Evolutionary conservation across 2,113 vertebrate genomes (phyloP).

Genomic region (Phalacrocorax pelagicus): DNA sequence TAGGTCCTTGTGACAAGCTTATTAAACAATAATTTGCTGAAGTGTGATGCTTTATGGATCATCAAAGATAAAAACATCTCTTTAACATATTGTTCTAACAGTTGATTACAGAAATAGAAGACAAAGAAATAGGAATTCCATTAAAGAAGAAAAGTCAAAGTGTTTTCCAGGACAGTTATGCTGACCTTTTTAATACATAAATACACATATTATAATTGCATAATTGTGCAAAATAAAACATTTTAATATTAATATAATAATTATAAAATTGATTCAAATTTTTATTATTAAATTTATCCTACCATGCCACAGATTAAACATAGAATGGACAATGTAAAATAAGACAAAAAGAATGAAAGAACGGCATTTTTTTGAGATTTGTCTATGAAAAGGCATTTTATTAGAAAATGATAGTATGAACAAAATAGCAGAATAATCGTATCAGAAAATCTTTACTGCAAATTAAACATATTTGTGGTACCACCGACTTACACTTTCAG

Average conservation of each 20-base stretch:
- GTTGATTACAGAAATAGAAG: background rate
- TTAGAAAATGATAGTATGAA: background rate
- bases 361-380: rapidly evolving
- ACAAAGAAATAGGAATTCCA: background rate
- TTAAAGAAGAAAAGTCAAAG: background rate
- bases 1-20: background rate
- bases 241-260: background rate
- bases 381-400: background rate
- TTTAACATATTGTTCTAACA: background rate
- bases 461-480: background rate
- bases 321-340: background rate
- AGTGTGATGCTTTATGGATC: background rate
- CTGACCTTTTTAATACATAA: background rate
- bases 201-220: background rate
- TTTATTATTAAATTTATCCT: background rate
- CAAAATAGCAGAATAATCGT: background rate
- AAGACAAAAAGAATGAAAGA: background rate
- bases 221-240: background rate
- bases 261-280: background rate
- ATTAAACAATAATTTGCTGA: conserved; percentile 33
- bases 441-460: background rate
- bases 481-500: background rate
- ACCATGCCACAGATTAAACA: background rate
- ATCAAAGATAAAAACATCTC: conserved; percentile 8
- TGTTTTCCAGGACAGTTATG: background rate